Conservation (phyloP, 2,113 vertebrate genomes). For the Tyto alba region DNA sequence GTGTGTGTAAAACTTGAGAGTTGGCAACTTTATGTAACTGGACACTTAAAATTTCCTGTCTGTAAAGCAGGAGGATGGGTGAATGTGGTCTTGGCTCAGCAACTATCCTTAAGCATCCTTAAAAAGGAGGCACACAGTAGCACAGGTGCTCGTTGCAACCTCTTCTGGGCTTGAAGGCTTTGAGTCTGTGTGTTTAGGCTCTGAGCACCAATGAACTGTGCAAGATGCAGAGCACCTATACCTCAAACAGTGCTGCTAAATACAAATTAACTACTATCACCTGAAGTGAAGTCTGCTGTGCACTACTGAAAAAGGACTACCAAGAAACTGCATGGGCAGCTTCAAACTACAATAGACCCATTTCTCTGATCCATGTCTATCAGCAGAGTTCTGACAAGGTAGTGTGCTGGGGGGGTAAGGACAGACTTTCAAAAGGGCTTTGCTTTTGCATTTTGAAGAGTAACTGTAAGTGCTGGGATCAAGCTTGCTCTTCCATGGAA, state of each 20-base stretch:
- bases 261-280: neutral
- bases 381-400: neutral
- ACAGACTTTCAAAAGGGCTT: neutral
- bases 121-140: neutral
- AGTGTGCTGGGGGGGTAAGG: neutral
- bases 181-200: neutral
- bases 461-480: neutral
- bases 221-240: neutral
- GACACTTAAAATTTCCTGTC: neutral
- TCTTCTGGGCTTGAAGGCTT: neutral
- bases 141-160: neutral
- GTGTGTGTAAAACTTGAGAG: neutral
- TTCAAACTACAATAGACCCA: neutral
- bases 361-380: neutral
- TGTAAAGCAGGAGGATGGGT: neutral
- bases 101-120: neutral
- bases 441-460: neutral
- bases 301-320: neutral
- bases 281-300: neutral
- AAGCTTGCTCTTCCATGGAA: neutral
- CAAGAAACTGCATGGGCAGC: neutral
- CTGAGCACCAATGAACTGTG: neutral
- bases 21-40: neutral
- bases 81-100: neutral
- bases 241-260: neutral